A percentile compares a stretch with the other conserved stretches of the same genome.
Conservation (phyloP, 2,113 vertebrate species). For the Seriola quinqueradiata region DNA sequence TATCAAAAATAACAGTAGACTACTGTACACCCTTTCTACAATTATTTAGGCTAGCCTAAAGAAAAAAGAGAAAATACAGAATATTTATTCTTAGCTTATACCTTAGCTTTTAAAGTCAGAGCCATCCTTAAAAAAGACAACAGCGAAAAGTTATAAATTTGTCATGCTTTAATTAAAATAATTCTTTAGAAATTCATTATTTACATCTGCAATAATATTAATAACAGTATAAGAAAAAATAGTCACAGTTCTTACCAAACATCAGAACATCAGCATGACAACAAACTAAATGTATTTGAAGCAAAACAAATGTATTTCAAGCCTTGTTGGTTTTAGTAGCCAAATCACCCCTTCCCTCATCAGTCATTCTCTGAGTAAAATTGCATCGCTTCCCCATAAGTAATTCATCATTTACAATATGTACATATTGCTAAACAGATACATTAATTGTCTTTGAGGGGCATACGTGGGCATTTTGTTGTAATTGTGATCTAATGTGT, state of each 20-base stretch:
- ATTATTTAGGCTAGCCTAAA: neutral
- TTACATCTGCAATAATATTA: constrained; percentile 87
- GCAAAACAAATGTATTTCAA: constrained; percentile 74
- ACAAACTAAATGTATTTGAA: constrained; percentile 72
- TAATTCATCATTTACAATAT: constrained; percentile 83
- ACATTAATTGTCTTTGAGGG: constrained; percentile 51
- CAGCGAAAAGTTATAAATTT: constrained; percentile 53
- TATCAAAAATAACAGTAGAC: neutral
- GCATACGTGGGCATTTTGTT: constrained; percentile 33
- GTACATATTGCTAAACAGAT: constrained; percentile 78
- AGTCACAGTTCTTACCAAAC: constrained; percentile 83
- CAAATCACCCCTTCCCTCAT: constrained; percentile 55
- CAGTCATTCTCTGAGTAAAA: constrained; percentile 63
- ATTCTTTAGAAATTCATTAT: constrained; percentile 88
- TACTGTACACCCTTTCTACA: neutral
- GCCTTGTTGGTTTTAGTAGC: constrained; percentile 73
- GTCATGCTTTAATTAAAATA: constrained; percentile 91
- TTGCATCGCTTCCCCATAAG: constrained; percentile 66
- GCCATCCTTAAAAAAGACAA: constrained; percentile 1
- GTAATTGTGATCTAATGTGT: constrained; percentile 43
- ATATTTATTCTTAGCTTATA: neutral
- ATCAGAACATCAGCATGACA: constrained; percentile 83
- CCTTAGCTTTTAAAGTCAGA: neutral
- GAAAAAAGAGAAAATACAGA: neutral
- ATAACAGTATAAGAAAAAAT: constrained; percentile 85